Evolutionary conservation across 1,140 invertebrate species (phyloP).

Genomic region (Lineus longissimus): DNA sequence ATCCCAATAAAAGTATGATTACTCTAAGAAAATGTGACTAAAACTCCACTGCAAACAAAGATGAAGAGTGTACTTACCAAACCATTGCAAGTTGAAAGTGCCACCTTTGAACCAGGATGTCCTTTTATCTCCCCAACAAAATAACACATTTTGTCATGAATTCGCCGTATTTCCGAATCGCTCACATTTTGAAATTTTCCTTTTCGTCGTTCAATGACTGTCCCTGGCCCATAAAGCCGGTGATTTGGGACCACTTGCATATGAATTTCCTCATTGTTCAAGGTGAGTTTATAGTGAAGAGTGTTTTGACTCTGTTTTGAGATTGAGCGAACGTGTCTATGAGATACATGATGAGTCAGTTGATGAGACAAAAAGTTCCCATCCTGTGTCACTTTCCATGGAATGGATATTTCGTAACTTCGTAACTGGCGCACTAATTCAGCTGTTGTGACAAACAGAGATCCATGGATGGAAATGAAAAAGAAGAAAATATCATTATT

Average conservation of each 20-base stretch:
- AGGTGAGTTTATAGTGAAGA: conserved; percentile 61
- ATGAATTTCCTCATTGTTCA: conserved; percentile 58
- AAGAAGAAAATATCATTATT: too few relatives aligned
- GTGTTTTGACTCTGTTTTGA: conserved; percentile 14
- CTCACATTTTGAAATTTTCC: conserved; percentile 54
- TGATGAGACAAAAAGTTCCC: conserved; percentile 60
- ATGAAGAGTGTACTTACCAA: conserved; percentile 72
- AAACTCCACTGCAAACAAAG: too few relatives aligned
- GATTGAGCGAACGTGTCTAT: conserved; percentile 23
- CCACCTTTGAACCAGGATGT: conserved; percentile 65
- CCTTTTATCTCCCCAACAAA: conserved; percentile 70
- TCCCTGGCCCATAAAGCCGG: conserved; percentile 65
- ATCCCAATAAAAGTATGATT: too few relatives aligned
- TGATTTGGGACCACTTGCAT: conserved; percentile 61
- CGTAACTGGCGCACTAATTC: conserved; percentile 39
- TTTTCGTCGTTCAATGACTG: conserved; percentile 66
- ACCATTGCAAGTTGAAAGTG: conserved; percentile 75
- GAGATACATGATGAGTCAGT: conserved; percentile 29
- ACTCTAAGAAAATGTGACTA: too few relatives aligned
- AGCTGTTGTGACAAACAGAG: conserved; percentile 19
- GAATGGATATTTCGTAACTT: conserved; percentile 59
- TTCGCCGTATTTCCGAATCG: conserved; percentile 25
- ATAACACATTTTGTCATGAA: conserved; percentile 60
- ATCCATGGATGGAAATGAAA: background rate
- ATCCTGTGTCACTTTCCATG: conserved; percentile 58